These are phyloP conservation scores for Pandion haliaetus DNA, from an alignment of 2,113 vertebrate genomes.

Conservation along the genomic window DNA sequence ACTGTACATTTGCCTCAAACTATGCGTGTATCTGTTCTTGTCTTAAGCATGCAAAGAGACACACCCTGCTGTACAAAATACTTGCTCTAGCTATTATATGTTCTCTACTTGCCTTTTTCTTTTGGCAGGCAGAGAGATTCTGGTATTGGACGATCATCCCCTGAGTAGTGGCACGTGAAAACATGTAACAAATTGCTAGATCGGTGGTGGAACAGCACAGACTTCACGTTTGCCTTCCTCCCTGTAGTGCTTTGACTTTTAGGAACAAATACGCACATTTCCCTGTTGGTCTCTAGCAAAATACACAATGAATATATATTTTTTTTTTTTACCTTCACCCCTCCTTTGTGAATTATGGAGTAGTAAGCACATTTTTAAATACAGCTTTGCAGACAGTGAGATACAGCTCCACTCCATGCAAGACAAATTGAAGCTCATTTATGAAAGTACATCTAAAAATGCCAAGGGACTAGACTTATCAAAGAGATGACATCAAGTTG, in stretches of 20 bases:
- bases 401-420: slow-evolving; percentile 49
- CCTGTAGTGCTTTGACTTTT: background rate
- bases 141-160: background rate
- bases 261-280: slow-evolving; percentile 11
- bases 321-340: slow-evolving; percentile 22
- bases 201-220: background rate
- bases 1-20: background rate
- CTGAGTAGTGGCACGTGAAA: background rate
- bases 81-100: background rate
- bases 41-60: background rate
- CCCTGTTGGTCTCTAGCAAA: slow-evolving; percentile 3
- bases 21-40: background rate
- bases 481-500: slow-evolving; percentile 74
- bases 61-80: background rate
- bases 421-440: slow-evolving; percentile 74
- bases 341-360: slow-evolving; percentile 62
- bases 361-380: slow-evolving; percentile 60
- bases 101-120: background rate
- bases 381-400: slow-evolving; percentile 47
- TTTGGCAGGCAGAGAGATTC: background rate
- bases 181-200: background rate
- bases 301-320: background rate
- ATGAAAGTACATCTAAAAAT: slow-evolving; percentile 71
- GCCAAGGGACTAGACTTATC: slow-evolving; percentile 74
- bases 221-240: background rate